A percentile compares a stretch with the other conserved stretches of the same genome.
These are phyloP conservation scores for Trypoxylus dichotomus DNA, from an alignment of 1,140 invertebrate genomes.

Conservation along the genomic window DNA sequence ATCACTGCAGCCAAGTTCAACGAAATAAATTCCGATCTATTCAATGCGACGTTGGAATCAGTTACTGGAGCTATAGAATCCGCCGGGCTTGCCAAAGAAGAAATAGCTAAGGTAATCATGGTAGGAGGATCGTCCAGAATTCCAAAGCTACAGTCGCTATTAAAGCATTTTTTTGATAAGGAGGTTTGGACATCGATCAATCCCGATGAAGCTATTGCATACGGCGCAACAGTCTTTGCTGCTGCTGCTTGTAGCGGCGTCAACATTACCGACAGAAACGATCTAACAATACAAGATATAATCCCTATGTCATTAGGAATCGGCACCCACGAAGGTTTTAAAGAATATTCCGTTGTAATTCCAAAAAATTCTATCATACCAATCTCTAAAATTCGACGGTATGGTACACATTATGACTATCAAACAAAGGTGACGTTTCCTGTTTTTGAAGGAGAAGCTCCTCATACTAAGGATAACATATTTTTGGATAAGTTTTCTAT, in stretches of 20 bases:
- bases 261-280: background rate
- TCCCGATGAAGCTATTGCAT: conserved; percentile 62
- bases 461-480: background rate
- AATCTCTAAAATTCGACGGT: background rate
- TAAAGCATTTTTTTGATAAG: conserved; percentile 93
- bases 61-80: conserved; percentile 96
- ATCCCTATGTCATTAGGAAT: background rate
- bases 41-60: conserved; percentile 92
- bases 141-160: conserved; percentile 94
- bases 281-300: conserved; percentile 6
- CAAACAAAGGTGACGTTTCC: background rate
- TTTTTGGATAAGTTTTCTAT: background rate
- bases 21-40: conserved; percentile 85
- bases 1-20: conserved; percentile 94
- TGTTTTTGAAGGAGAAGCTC: background rate
- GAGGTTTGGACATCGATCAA: conserved; percentile 57
- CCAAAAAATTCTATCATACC: background rate
- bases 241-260: conserved; percentile 35
- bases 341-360: background rate
- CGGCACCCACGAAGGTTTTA: background rate
- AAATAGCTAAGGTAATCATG: conserved; percentile 95
- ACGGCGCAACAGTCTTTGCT: conserved; percentile 61
- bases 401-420: background rate
- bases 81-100: conserved; percentile 89
- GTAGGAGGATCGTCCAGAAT: conserved; percentile 99